Evolutionary conservation across 30 jellyfish, hydroid and myxozoan species (phyloP).

Genomic region (Catostylus mosaicus): DNA sequence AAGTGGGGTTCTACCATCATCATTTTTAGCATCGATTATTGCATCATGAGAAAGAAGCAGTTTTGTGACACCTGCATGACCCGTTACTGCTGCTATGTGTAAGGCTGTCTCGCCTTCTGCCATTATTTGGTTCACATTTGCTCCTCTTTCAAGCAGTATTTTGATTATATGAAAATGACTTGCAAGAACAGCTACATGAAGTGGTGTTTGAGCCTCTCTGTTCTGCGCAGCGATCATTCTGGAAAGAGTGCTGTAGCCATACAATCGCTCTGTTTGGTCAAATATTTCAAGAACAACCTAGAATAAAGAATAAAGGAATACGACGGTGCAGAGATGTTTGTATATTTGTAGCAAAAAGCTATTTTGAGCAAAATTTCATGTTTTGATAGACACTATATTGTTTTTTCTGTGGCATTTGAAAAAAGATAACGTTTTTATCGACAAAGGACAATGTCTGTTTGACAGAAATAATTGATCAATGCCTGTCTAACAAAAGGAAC

Average conservation of each 20-base stretch:
- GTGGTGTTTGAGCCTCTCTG: conserved; percentile 87
- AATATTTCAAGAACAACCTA: conserved; percentile 67
- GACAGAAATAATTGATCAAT: too few relatives aligned
- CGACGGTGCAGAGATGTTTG: too few relatives aligned
- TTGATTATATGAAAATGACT: conserved; percentile 75
- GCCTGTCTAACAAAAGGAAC: too few relatives aligned
- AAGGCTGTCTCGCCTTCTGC: conserved; percentile 85
- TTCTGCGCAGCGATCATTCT: conserved; percentile 56
- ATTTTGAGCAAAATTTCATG: too few relatives aligned
- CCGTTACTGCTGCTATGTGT: conserved; percentile 91
- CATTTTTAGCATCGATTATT: conserved; percentile 75
- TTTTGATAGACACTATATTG: too few relatives aligned
- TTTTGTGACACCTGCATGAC: conserved; percentile 72
- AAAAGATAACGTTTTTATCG: too few relatives aligned
- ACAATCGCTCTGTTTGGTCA: conserved; percentile 54
- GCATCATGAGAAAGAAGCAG: conserved; percentile 76
- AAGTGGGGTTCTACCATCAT: conserved; percentile 82
- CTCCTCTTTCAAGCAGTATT: conserved; percentile 81
- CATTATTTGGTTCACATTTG: conserved; percentile 79
- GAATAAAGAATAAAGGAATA: too few relatives aligned
- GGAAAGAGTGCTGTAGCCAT: conserved; percentile 69
- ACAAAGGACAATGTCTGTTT: too few relatives aligned
- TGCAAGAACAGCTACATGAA: conserved; percentile 88
- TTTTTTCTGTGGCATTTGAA: too few relatives aligned
- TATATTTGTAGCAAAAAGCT: too few relatives aligned